Percentiles rank a stretch among this genome's conserved stretches.
Evolutionary conservation across 2,797 vertebrate genomes (phyloP).

Genomic region (Anguilla obscura): DNA sequence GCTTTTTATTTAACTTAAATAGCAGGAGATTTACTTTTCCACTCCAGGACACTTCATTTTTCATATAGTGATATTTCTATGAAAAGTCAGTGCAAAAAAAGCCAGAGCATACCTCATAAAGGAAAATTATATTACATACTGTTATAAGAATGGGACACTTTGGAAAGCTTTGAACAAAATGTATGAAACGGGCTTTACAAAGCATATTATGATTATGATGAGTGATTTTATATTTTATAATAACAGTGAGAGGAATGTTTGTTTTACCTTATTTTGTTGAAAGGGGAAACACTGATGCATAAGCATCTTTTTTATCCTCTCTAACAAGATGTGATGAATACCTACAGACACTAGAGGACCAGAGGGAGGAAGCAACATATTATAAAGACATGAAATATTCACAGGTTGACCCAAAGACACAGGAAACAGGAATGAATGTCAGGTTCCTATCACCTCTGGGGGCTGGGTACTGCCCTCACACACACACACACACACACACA

Average conservation of each 20-base stretch:
- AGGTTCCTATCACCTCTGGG: slow-evolving; percentile 6
- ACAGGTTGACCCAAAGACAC: not conserved
- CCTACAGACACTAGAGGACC: not conserved
- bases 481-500: slow-evolving; percentile 3
- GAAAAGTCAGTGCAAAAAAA: not conserved
- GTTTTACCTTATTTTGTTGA: not conserved
- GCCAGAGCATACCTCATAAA: not conserved
- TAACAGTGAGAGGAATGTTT: not conserved
- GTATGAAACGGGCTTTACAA: not conserved
- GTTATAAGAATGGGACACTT: not conserved
- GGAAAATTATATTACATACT: not conserved
- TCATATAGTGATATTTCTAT: not conserved
- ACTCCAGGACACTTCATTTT: not conserved
- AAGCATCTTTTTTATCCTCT: not conserved
- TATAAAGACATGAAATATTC: not conserved
- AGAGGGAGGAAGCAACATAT: not conserved
- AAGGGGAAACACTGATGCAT: not conserved
- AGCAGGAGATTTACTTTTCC: not conserved
- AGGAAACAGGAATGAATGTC: not conserved
- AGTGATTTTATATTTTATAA: not conserved
- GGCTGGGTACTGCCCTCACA: not conserved
- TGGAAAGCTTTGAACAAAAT: too few species aligned
- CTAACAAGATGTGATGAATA: not conserved
- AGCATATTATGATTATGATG: not conserved
- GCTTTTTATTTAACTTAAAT: not conserved